phyloP scores from a whole-genome alignment of 2,888 invertebrate genomes.

The Mactromeris polynyma region DNA sequence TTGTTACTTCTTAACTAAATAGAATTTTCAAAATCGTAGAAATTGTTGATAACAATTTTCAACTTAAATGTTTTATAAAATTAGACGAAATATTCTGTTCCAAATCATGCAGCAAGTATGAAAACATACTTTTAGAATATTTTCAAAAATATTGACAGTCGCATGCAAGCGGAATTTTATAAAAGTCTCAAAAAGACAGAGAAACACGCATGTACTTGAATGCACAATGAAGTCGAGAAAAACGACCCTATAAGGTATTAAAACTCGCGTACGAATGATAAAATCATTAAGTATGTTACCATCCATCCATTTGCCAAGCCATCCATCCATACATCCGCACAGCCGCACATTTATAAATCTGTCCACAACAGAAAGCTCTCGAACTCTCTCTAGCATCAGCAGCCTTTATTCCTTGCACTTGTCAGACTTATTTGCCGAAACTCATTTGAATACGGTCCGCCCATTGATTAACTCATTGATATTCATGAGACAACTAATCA shows the following conservation, averaged over 20 bases:
- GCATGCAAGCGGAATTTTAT: not conserved
- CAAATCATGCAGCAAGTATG: not conserved
- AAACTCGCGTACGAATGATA: slow-evolving; percentile 1
- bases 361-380: slow-evolving; percentile 43
- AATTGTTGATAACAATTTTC: too few relatives aligned
- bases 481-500: slow-evolving; percentile 38
- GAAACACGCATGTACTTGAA: not conserved
- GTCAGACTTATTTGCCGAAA: slow-evolving; percentile 29
- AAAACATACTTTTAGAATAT: not conserved
- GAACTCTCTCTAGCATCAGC: slow-evolving; percentile 31
- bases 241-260: not conserved
- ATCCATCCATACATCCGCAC: slow-evolving; percentile 72
- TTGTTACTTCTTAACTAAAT: too few relatives aligned
- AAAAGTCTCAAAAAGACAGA: not conserved
- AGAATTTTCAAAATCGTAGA: too few relatives aligned
- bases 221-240: not conserved
- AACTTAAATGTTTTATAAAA: too few relatives aligned
- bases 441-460: slow-evolving; percentile 34
- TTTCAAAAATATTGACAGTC: not conserved
- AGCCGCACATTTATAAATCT: slow-evolving; percentile 67
- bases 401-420: slow-evolving; percentile 26
- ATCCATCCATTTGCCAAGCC: slow-evolving; percentile 65
- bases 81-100: not conserved
- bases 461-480: slow-evolving; percentile 33
- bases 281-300: slow-evolving; percentile 11